A percentile compares a stretch with the other conserved stretches of the same genome.
Conservation (phyloP, 2,113 vertebrate genomes). For the Lophius piscatorius region DNA sequence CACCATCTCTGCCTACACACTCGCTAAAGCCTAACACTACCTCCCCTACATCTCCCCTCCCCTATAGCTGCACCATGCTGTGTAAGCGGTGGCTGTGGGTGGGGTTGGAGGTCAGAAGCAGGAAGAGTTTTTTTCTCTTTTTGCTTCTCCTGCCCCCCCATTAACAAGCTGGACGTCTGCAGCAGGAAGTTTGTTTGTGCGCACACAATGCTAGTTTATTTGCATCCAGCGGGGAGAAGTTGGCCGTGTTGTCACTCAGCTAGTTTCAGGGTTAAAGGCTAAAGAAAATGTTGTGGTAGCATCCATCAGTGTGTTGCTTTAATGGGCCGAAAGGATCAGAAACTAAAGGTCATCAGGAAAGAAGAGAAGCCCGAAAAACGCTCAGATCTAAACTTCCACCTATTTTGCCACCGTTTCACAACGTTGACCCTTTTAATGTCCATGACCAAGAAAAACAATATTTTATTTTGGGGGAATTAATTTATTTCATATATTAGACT, state of each 20-base stretch:
- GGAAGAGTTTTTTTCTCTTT: constrained; percentile 58
- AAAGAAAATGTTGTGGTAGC: constrained; percentile 64
- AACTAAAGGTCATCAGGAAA: constrained; percentile 8
- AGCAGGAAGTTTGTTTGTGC: constrained; percentile 79
- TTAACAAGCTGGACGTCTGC: constrained; percentile 69
- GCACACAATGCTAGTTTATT: constrained; percentile 71
- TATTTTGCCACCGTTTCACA: too few relatives aligned
- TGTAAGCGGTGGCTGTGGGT: constrained; percentile 56
- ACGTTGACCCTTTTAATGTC: too few relatives aligned
- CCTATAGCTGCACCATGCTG: constrained; percentile 66
- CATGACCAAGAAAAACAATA: background rate
- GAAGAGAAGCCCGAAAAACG: background rate
- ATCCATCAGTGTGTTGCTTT: constrained; percentile 27
- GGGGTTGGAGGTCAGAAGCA: constrained; percentile 73
- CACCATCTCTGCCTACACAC: constrained; percentile 44
- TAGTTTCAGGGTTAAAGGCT: constrained; percentile 66
- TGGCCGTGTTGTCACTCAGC: constrained; percentile 42
- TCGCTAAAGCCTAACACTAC: constrained; percentile 25
- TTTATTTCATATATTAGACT: too few relatives aligned
- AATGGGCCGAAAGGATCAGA: constrained; percentile 1
- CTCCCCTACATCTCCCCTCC: constrained; percentile 17
- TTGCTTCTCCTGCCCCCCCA: constrained; percentile 3
- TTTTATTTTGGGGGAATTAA: background rate
- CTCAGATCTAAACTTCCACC: background rate
- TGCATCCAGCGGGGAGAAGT: constrained; percentile 66